These are phyloP conservation scores for Chlorops oryzae DNA, from an alignment of 1,140 invertebrate species.

Conservation along the genomic window DNA sequence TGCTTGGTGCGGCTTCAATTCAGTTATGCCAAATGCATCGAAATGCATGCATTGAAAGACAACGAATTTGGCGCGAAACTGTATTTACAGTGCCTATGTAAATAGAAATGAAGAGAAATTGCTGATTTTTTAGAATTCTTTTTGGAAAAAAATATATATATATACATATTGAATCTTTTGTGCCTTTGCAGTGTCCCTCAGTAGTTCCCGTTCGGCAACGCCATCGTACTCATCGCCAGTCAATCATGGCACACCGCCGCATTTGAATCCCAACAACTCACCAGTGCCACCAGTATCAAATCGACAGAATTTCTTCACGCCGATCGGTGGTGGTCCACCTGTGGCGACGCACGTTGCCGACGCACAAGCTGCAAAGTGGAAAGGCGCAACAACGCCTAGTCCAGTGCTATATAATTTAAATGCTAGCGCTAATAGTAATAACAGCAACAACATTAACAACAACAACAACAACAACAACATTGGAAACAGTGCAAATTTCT, in stretches of 20 bases:
- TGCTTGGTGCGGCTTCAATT: not conserved
- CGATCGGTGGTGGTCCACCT: slow-evolving; percentile 62
- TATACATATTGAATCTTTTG: slow-evolving; percentile 5
- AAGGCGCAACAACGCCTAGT: slow-evolving; percentile 41
- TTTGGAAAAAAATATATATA: no score
- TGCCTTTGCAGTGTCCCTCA: slow-evolving; percentile 70
- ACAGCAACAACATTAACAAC: slow-evolving; percentile 16
- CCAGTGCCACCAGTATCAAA: slow-evolving; percentile 60
- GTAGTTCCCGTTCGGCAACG: slow-evolving; percentile 83
- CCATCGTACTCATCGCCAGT: slow-evolving; percentile 78
- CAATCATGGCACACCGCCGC: slow-evolving; percentile 59
- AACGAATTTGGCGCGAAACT: slow-evolving; percentile 43
- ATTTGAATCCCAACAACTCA: slow-evolving; percentile 56
- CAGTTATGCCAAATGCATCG: slow-evolving; percentile 4
- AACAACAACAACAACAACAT: slow-evolving; percentile 28
- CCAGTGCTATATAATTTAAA: slow-evolving; percentile 43
- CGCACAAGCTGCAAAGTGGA: slow-evolving; percentile 31
- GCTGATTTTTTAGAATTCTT: no score
- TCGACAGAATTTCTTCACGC: slow-evolving; percentile 77
- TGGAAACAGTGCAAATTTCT: slow-evolving; percentile 14
- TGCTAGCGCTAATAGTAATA: no score
- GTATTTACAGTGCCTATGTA: slow-evolving; percentile 48
- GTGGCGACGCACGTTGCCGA: slow-evolving; percentile 18
- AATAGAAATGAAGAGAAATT: slow-evolving; percentile 14
- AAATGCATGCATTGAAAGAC: slow-evolving; percentile 42